phyloP scores from a whole-genome alignment of 2,888 invertebrate genomes.

The Synanthedon andrenaeformis region DNA sequence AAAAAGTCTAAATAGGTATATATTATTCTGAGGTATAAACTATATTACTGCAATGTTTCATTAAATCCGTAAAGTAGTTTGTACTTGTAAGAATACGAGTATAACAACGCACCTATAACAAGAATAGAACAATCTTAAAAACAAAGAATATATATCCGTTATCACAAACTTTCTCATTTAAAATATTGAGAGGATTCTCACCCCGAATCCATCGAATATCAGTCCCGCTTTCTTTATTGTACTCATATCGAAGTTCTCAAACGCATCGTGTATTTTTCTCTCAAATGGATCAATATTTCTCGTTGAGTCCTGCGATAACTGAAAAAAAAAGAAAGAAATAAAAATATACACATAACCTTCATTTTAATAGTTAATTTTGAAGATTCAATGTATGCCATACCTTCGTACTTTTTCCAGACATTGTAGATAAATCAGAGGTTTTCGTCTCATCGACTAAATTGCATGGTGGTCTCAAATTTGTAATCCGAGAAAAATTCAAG shows the following conservation, averaged over 20 bases:
- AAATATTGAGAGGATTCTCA: conserved; percentile 35
- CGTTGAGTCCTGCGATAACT: conserved; percentile 44
- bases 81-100: no score
- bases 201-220: conserved; percentile 91
- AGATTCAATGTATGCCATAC: not conserved
- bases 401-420: conserved; percentile 19
- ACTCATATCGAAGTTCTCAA: conserved; percentile 70
- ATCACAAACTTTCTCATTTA: no score
- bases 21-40: no score
- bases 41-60: no score
- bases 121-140: no score
- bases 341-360: not conserved
- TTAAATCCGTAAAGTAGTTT: no score
- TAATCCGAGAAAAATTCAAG: conserved; percentile 59
- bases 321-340: conserved; percentile 9
- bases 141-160: no score
- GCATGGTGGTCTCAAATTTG: conserved; percentile 37
- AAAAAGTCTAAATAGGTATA: no score
- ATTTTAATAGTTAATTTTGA: not conserved
- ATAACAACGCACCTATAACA: no score
- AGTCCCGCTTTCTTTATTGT: conserved; percentile 79
- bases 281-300: conserved; percentile 32
- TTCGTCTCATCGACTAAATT: conserved; percentile 55
- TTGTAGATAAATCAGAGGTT: conserved; percentile 33
- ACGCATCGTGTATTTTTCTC: conserved; percentile 36